phyloP scores from a whole-genome alignment of 2,888 invertebrate genomes.

The Leuctra nigra region DNA sequence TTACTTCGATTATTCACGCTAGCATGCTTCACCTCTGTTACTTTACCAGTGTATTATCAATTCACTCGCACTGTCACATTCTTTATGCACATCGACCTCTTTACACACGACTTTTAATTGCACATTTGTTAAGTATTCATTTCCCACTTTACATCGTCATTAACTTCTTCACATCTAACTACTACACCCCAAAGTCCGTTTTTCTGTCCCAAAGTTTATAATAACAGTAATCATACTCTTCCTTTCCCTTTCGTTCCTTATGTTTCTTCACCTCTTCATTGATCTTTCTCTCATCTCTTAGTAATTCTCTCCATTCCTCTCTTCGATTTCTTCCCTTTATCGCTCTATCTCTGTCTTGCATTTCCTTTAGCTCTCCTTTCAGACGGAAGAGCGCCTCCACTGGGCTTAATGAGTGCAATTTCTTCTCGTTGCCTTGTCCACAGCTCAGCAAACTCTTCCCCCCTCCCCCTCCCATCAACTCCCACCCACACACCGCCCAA shows the following conservation, averaged over 20 bases:
- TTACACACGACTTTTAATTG: too few relatives aligned
- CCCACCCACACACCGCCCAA: neutral
- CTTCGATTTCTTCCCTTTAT: conserved; percentile 3
- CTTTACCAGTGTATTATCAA: too few relatives aligned
- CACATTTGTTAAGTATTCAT: too few relatives aligned
- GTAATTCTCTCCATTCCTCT: neutral
- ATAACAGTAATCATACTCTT: neutral
- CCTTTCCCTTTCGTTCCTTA: neutral
- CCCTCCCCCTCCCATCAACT: neutral
- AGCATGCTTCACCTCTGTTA: too few relatives aligned
- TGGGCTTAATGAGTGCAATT: conserved; percentile 23
- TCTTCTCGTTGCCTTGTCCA: conserved; percentile 15
- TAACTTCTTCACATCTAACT: neutral
- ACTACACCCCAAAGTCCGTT: neutral
- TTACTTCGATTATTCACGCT: neutral
- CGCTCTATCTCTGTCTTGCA: conserved; percentile 4
- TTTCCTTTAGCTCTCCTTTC: conserved; percentile 8
- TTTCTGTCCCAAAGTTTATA: neutral
- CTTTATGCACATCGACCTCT: too few relatives aligned
- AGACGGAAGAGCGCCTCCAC: conserved; percentile 19
- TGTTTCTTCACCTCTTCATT: neutral
- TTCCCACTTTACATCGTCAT: too few relatives aligned
- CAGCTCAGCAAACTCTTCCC: neutral
- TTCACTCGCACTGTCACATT: too few relatives aligned
- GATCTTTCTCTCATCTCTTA: conserved; percentile 2